Conservation (phyloP, 1,140 invertebrate genomes). For the Zaprionus camerounensis region DNA sequence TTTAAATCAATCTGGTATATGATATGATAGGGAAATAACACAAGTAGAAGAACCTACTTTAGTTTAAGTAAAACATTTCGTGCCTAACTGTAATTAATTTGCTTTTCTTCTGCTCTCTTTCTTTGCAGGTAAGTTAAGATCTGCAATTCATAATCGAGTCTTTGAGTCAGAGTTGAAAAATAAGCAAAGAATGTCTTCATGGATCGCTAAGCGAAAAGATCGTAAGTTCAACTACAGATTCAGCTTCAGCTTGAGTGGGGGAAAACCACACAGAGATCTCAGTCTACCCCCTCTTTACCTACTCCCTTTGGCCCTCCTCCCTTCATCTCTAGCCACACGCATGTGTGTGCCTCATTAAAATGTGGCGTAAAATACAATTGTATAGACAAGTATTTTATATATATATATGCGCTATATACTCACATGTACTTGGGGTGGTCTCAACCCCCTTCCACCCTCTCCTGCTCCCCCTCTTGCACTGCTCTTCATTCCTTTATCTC, state of each 20-base stretch:
- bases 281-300: background rate
- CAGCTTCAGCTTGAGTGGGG: background rate
- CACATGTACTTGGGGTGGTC: constrained; percentile 6
- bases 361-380: constrained; percentile 31
- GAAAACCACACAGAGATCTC: constrained; percentile 27
- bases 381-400: constrained; percentile 1
- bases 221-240: constrained; percentile 67
- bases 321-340: constrained; percentile 8
- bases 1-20: background rate
- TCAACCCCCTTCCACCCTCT: background rate
- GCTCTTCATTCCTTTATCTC: background rate
- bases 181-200: constrained; percentile 48
- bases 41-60: background rate
- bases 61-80: background rate
- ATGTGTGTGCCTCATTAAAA: constrained; percentile 70
- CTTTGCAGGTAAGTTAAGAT: constrained; percentile 65
- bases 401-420: constrained; percentile 10
- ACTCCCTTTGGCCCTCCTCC: background rate
- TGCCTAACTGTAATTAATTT: constrained; percentile 9
- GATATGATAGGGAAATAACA: too few relatives aligned
- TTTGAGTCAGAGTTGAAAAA: background rate
- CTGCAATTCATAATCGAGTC: constrained; percentile 34
- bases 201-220: constrained; percentile 54
- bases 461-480: background rate
- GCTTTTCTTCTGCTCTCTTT: constrained; percentile 28